Evolutionary conservation across 1,140 invertebrate genomes (phyloP), one percentile per base, ranked within the genome.

Genomic region (Zaprionus lachaisei): DNA sequence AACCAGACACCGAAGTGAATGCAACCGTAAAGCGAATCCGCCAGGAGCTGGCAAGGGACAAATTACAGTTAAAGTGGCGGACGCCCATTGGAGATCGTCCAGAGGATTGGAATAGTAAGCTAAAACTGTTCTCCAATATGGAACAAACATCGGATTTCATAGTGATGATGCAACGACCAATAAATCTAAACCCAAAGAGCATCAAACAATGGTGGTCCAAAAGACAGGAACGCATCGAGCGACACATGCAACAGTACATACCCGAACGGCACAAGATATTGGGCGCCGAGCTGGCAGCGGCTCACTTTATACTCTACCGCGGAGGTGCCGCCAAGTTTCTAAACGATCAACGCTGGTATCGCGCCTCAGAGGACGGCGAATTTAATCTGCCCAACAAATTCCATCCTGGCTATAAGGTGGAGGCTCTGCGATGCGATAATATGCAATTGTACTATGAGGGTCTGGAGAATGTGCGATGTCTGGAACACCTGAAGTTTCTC

Each of bases 221-320:
- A 7, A 89, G 92, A n/a, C 87, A 93, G 66, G 73, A 86, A 63
- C 63, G 87, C 3, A 72, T 83, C 5, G 87, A 93, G 63, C 93
- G 92, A 17, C 70, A 81, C 24, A 44, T 92, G 64, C 94, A 95
- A 77, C 82, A 84, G 55, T 94, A 93, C 77, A 91, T 94, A 20
- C 91, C 93, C 9, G 87, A 94, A 24, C 83, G 94, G 5, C 91
- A 94, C 78, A 70, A 93, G 78, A 93, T 91, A 56, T 76, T 95
- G 4, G 97, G 97, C 0, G 93, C 94, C 67, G 95, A 98, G 87
- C 90, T 98, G 72, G 96, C 96, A 20, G 94, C 95, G 2, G 96
- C 96, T 15, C 95, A 96, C 93, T 97, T 97, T 82, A 77, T 97
- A 47, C 81, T 96, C 1, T 92, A 93, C 79, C 92, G 95, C 31